phyloP scores from a whole-genome alignment of 2,797 vertebrate species.

The Neostethus bicornis region DNA sequence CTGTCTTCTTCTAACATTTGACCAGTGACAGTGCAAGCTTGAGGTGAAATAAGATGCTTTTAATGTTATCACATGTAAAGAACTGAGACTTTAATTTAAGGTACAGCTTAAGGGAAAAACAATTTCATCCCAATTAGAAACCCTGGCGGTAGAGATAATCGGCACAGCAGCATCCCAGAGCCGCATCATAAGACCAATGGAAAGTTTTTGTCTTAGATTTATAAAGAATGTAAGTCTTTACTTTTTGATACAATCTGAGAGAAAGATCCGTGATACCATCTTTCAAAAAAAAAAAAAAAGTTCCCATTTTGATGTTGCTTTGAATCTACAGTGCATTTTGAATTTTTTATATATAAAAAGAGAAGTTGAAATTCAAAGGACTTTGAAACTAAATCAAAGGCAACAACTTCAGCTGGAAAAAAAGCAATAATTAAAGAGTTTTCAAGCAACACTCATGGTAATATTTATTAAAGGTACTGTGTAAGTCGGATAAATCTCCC shows the following conservation, averaged over 20 bases:
- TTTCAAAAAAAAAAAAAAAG: too few species aligned
- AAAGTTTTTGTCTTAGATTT: constrained; percentile 2
- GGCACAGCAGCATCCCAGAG: neutral
- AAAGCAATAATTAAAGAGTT: neutral
- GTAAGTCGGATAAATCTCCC: too few species aligned
- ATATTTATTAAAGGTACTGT: neutral
- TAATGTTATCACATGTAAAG: neutral
- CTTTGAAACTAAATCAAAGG: constrained; percentile 2
- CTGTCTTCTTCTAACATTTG: constrained; percentile 8
- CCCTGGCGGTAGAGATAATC: neutral
- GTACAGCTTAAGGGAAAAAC: constrained; percentile 10
- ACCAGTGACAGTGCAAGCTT: neutral
- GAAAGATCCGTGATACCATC: constrained; percentile 1
- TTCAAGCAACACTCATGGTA: neutral
- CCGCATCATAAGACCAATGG: neutral
- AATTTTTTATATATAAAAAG: neutral
- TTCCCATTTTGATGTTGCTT: neutral
- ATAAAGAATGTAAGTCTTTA: neutral
- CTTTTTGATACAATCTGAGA: neutral
- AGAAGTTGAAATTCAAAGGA: neutral
- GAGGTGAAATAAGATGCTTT: constrained; percentile 8
- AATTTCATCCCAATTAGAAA: neutral
- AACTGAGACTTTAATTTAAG: neutral
- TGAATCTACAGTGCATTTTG: neutral
- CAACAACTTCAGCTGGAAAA: neutral